Percentiles rank a stretch among this genome's conserved stretches.
These are phyloP conservation scores for Drosophila persimilis DNA, from an alignment of 1,140 invertebrate genomes.

Conservation along the genomic window DNA sequence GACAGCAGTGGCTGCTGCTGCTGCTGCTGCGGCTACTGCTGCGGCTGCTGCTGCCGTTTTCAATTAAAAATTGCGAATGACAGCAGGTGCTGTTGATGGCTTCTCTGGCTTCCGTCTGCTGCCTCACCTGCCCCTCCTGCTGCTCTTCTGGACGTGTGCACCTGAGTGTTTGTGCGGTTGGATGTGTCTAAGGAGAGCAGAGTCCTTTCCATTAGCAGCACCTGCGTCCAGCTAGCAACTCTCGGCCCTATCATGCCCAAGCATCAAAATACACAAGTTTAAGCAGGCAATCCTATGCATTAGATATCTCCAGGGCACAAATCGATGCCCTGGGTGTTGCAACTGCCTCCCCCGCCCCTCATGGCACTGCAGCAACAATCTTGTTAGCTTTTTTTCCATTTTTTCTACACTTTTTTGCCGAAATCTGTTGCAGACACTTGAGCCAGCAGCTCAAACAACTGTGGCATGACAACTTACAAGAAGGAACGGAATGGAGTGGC, in stretches of 20 bases:
- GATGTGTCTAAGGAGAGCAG: slow-evolving; percentile 24
- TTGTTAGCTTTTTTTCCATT: slow-evolving; percentile 15
- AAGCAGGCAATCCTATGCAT: too few relatives aligned
- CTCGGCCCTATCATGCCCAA: slow-evolving; percentile 2
- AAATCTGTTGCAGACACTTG: slow-evolving; percentile 78
- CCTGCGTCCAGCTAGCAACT: slow-evolving; percentile 19
- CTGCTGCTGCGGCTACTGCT: slow-evolving; percentile 21
- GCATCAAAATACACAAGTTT: background rate
- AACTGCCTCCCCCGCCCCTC: slow-evolving; percentile 45
- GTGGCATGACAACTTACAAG: slow-evolving; percentile 76
- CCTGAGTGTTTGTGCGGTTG: slow-evolving; percentile 35
- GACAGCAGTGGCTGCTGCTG: slow-evolving; percentile 40
- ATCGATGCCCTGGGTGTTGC: slow-evolving; percentile 29
- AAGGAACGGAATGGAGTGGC: slow-evolving; percentile 10
- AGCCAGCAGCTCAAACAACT: slow-evolving; percentile 76
- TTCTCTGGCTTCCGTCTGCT: background rate
- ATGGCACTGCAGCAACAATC: slow-evolving; percentile 47
- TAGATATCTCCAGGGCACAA: slow-evolving; percentile 4
- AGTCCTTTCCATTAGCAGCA: background rate
- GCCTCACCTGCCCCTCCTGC: too few relatives aligned
- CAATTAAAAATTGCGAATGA: slow-evolving; percentile 80
- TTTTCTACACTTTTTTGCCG: slow-evolving; percentile 15
- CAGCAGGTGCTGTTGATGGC: slow-evolving; percentile 68
- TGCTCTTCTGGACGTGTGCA: slow-evolving; percentile 19
- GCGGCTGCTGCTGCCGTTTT: slow-evolving; percentile 58